Base-by-base conservation (phyloP, 2,113 vertebrate species). In the Pedionomus torquatus region DNA sequence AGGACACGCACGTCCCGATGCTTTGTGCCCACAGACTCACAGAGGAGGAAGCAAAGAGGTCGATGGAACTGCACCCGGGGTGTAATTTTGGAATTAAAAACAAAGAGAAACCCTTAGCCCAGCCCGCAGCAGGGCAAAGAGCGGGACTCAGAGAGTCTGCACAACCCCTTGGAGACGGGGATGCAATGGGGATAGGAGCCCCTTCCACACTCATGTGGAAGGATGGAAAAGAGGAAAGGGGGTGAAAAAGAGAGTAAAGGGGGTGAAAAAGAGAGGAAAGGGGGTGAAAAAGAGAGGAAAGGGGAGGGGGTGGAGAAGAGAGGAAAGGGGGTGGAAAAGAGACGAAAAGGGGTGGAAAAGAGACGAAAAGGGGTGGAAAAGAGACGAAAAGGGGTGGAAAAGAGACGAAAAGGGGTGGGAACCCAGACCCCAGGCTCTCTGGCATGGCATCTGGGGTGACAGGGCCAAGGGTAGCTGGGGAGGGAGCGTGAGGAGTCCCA, bases 351-450 rank as follows among this genome's bases (percentile, higher is more conserved):
- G 11, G 3, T 65, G 15, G 49, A 51, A 14, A 26, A 51, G 49
- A 51, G 49, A 25, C 24, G 25, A 51, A 51, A 51, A 13, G n/a
- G n/a, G n/a, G 17, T 55, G 30, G 54, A 55, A 19, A 33, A 57
- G 55, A 57, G 55, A 12, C 7, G 31, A 57, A 51, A 51, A 9
- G 51, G 14, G 51, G 28, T 14, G 13, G 51, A 52, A 65, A 66
- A 44, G 14, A 54, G 66, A 76, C 21, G 25, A 25, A 61, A 74
- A 15, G 61, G 69, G 11, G 3, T 66, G 15, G 6, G 37, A 70
- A 43, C 28, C 3, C 55, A 48, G 12, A 10, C 17, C 35, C 35
- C 0, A 0, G 11, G 46, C 11, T 84, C 24, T 30, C 5, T 8
- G 7, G 30, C 61, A 13, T 0, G 2, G 30, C 46, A 80, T 44